Conservation (phyloP, 2,113 vertebrate genomes). For the Brachyistius frenatus region DNA sequence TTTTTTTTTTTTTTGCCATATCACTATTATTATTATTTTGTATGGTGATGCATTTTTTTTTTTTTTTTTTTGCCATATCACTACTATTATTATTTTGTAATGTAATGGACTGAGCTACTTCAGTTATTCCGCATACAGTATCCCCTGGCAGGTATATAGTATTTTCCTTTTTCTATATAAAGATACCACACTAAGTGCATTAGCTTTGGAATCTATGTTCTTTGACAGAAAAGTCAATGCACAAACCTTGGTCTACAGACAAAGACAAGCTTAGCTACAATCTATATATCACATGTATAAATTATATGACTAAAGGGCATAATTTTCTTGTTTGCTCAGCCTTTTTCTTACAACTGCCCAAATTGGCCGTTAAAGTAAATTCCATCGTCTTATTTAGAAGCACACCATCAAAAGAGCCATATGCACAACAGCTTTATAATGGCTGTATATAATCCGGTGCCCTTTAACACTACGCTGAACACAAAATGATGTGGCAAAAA, state of each 20-base stretch:
- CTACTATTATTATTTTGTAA: too few species aligned
- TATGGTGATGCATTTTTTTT: background rate
- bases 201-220: constrained; percentile 4
- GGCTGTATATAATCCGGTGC: constrained; percentile 70
- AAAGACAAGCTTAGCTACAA: constrained; percentile 32
- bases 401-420: constrained; percentile 65
- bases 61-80: background rate
- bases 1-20: background rate
- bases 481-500: constrained; percentile 78
- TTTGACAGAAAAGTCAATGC: constrained; percentile 13
- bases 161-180: background rate
- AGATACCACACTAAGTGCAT: background rate
- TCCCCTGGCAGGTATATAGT: background rate
- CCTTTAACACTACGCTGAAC: constrained; percentile 76
- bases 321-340: constrained; percentile 26
- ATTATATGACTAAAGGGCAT: constrained; percentile 45
- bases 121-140: background rate
- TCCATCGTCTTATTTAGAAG: constrained; percentile 56
- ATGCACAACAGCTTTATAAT: constrained; percentile 74
- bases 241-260: constrained; percentile 24
- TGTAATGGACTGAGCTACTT: background rate
- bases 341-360: constrained; percentile 43
- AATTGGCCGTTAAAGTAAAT: constrained; percentile 70
- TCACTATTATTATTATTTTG: too few species aligned
- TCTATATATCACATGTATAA: constrained; percentile 49